Percentiles rank a stretch among this genome's conserved stretches.
phyloP scores from a whole-genome alignment of 64 coral and sea anemone species.

The Montipora efflorescens region DNA sequence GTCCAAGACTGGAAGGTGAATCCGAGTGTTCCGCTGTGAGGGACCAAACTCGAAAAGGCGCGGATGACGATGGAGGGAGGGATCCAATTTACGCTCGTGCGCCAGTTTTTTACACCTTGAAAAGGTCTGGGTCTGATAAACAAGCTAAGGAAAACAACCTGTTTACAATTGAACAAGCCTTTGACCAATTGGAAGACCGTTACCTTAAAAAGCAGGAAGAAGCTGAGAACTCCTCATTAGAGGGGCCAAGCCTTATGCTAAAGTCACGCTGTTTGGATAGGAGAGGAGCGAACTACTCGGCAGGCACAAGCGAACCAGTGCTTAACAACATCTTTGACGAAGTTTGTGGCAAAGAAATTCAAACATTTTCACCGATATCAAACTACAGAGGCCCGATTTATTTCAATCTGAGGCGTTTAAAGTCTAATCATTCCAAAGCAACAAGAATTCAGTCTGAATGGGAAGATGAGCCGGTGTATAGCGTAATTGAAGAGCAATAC shows the following conservation, averaged over 20 bases:
- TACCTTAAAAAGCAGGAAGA: neutral
- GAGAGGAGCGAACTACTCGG: neutral
- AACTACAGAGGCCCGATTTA: neutral
- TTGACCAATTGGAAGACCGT: neutral
- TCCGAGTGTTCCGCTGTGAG: neutral
- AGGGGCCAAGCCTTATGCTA: neutral
- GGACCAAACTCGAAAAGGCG: neutral
- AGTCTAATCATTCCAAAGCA: conserved; percentile 15
- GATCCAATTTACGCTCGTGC: neutral
- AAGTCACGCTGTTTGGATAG: neutral
- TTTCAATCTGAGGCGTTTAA: neutral
- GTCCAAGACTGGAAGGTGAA: neutral
- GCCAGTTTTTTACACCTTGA: neutral
- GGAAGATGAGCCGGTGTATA: neutral
- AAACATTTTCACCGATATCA: neutral
- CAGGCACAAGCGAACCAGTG: neutral
- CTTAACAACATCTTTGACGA: neutral
- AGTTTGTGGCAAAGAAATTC: neutral
- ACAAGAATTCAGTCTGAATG: neutral
- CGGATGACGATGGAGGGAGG: neutral
- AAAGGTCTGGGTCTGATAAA: neutral
- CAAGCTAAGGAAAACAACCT: neutral
- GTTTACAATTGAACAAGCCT: conserved; percentile 15
- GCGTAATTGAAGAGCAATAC: neutral
- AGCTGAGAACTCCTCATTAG: neutral